Base-by-base conservation (phyloP, 1,140 invertebrate species). In the Nephila pilipes region DNA sequence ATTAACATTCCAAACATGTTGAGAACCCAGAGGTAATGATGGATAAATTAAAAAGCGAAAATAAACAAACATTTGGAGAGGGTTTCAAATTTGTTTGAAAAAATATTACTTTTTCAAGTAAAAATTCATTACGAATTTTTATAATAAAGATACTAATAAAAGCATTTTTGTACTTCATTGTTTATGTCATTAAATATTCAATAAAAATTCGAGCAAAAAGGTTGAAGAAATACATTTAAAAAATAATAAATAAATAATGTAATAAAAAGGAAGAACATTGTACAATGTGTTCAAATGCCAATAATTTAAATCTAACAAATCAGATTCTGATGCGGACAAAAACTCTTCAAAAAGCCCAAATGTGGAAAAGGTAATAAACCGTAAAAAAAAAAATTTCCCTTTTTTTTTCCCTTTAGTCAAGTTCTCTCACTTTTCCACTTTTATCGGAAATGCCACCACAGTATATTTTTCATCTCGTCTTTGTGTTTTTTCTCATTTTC, bases 401-500 rank as follows among this genome's bases (percentile, higher is more conserved):
- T n/a, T n/a, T n/a, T n/a, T n/a, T n/a, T n/a, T n/a, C n/a, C n/a
- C 22, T 65, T 36, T 18, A 32, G 69, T 75, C 36, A 36, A 36
- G 29, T 75, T 75, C 29, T 75, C 29, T 75, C 69, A 36, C 69
- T 75, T 75, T 75, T 36, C 69, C 69, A 75, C 69, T 36, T 75
- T 75, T 75, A 75, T 75, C 69, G 69, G 69, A 75, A 75, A 75
- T 18, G 69, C 29, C 69, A 16, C 69, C 69, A 16, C 32, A 32
- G 69, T 75, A 32, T 75, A 75, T 36, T 75, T 75, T 75, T 75
- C 69, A 75, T 75, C 69, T 75, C 69, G 14, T 75, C 69, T 75
- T 75, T 75, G 69, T 75, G n/a, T 75, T 75, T 75, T 75, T 29
- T 75, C 69, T 75, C 69, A 75, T 75, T 75, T 29, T 32, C 20